Conservation (phyloP, 2,797 vertebrate genomes). For the Gallirallus australis region DNA sequence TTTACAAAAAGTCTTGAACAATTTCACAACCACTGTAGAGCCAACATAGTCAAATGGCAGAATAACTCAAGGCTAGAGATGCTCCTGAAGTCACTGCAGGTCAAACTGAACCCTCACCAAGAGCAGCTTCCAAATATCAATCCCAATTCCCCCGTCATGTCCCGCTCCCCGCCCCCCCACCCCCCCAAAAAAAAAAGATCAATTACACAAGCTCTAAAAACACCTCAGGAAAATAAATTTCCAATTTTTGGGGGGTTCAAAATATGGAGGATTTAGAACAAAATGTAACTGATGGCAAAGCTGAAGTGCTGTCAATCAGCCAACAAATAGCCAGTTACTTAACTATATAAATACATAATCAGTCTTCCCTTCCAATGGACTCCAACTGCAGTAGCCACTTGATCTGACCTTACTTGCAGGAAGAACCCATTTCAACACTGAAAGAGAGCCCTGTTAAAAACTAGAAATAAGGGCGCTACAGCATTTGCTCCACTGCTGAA, state of each 20-base stretch:
- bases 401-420: background rate
- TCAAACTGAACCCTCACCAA: background rate
- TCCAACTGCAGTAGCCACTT: background rate
- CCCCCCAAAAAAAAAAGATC: background rate
- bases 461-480: background rate
- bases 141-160: background rate
- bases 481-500: background rate
- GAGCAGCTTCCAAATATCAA: background rate
- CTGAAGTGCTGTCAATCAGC: background rate
- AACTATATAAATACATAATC: background rate
- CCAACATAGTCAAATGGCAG: background rate
- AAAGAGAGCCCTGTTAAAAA: background rate
- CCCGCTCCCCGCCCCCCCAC: too few species aligned
- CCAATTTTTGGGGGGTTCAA: background rate
- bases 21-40: background rate
- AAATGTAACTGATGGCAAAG: background rate
- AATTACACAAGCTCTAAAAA: background rate
- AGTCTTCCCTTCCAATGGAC: background rate
- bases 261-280: background rate
- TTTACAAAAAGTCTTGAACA: background rate
- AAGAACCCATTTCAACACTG: background rate
- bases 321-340: background rate
- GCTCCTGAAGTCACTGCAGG: background rate
- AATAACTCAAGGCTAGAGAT: background rate
- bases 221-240: background rate